These are phyloP conservation scores for Clivina fossor DNA, from an alignment of 2,888 invertebrate genomes.

Conservation along the genomic window DNA sequence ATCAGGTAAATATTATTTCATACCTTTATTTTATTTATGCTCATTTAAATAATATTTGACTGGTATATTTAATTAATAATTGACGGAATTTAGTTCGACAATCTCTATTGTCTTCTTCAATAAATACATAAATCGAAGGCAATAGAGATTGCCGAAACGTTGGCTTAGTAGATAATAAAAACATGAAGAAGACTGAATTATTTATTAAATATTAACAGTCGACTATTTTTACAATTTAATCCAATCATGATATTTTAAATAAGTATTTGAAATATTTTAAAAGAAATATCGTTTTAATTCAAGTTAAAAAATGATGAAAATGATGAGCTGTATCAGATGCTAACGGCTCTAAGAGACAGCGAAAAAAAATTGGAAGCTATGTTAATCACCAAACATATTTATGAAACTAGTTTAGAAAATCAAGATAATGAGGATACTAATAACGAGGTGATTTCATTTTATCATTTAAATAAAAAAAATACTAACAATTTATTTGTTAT, in stretches of 20 bases:
- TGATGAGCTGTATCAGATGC: constrained; percentile 66
- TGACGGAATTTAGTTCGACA: too few species aligned
- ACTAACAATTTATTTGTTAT: too few species aligned
- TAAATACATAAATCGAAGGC: too few species aligned
- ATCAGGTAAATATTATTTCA: constrained; percentile 63
- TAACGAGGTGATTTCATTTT: too few species aligned
- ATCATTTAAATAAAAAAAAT: too few species aligned
- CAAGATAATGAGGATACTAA: constrained; percentile 21
- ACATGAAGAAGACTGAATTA: constrained; percentile 17
- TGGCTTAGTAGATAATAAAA: too few species aligned
- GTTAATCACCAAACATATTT: constrained; percentile 50
- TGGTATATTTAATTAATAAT: too few species aligned
- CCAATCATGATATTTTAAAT: not conserved
- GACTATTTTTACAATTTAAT: not conserved
- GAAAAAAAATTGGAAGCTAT: constrained; percentile 66
- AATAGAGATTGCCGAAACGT: too few species aligned
- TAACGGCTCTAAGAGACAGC: constrained; percentile 69
- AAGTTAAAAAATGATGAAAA: constrained; percentile 47
- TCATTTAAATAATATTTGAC: too few species aligned
- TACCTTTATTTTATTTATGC: constrained; percentile 17
- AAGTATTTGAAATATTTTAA: constrained; percentile 15
- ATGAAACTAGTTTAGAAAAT: too few species aligned
- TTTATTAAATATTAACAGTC: constrained; percentile 7
- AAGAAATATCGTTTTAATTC: constrained; percentile 25
- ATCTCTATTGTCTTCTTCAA: not conserved